phyloP scores from a whole-genome alignment of 53 echinoderm and acorn worm species.

The Luidia sarsii region DNA sequence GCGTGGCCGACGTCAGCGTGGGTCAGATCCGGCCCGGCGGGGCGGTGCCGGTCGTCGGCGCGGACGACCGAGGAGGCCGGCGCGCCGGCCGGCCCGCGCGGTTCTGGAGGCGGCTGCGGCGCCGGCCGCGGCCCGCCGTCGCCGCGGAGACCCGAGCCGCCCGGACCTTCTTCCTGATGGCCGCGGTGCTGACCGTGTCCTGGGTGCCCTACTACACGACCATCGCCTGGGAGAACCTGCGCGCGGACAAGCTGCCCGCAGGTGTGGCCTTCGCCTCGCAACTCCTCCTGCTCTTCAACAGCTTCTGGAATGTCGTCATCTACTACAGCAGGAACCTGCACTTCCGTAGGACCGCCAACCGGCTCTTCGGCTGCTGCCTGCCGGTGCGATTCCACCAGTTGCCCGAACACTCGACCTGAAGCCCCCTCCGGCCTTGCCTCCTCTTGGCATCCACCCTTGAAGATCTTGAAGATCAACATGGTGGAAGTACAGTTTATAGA shows the following conservation, averaged over 20 bases:
- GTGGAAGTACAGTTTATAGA: too few relatives aligned
- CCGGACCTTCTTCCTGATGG: conserved; percentile 43
- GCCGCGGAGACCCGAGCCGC: conserved; percentile 18
- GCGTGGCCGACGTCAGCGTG: conserved; percentile 3
- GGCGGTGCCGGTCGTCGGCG: not conserved
- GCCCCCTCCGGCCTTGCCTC: not conserved
- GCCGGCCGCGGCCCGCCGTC: not conserved
- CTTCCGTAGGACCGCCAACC: conserved; percentile 28
- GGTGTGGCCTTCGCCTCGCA: conserved; percentile 20
- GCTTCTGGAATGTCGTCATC: conserved; percentile 50
- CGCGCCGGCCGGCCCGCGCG: not conserved
- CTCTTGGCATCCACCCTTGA: not conserved
- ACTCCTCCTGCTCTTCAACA: conserved; percentile 40
- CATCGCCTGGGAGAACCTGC: conserved; percentile 42
- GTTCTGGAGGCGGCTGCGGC: not conserved
- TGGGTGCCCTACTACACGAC: conserved; percentile 47
- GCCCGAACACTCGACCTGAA: not conserved
- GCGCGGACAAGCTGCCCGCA: conserved; percentile 5
- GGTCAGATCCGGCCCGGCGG: not conserved
- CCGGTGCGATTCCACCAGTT: not conserved
- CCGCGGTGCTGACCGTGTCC: conserved; percentile 17
- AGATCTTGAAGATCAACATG: too few relatives aligned
- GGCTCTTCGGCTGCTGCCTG: conserved; percentile 19
- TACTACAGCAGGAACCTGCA: conserved; percentile 29
- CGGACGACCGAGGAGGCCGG: too few relatives aligned